These are phyloP conservation scores for Danio albolineatus DNA, from an alignment of 2,797 vertebrate genomes.

Conservation along the genomic window DNA sequence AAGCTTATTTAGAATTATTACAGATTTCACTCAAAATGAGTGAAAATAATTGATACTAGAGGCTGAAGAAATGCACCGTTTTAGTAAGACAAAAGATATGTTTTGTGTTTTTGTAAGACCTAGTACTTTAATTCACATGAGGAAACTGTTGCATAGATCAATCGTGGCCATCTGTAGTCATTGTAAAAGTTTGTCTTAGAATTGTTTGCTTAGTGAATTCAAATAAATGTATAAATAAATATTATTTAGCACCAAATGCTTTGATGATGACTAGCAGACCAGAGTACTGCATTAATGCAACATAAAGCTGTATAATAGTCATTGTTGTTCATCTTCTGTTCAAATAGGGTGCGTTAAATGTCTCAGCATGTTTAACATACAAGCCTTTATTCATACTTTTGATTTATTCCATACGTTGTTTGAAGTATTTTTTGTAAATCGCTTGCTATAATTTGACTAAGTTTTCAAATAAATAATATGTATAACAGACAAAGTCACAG, in stretches of 20 bases:
- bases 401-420: no score
- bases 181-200: neutral
- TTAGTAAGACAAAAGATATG: neutral
- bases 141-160: neutral
- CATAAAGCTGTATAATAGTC: neutral
- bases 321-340: no score
- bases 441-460: no score
- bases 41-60: neutral
- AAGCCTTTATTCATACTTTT: no score
- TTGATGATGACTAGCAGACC: neutral
- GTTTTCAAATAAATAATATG: no score
- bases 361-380: no score
- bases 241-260: neutral
- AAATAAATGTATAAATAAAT: neutral
- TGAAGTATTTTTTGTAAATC: no score
- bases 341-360: no score
- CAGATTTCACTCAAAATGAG: neutral
- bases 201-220: neutral
- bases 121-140: neutral
- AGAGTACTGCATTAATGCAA: neutral
- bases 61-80: neutral
- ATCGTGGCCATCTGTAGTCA: neutral
- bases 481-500: neutral
- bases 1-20: neutral
- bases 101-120: conserved; percentile 25